Evolutionary conservation across 2,113 vertebrate species (phyloP).

Genomic region (Asarcornis scutulata): DNA sequence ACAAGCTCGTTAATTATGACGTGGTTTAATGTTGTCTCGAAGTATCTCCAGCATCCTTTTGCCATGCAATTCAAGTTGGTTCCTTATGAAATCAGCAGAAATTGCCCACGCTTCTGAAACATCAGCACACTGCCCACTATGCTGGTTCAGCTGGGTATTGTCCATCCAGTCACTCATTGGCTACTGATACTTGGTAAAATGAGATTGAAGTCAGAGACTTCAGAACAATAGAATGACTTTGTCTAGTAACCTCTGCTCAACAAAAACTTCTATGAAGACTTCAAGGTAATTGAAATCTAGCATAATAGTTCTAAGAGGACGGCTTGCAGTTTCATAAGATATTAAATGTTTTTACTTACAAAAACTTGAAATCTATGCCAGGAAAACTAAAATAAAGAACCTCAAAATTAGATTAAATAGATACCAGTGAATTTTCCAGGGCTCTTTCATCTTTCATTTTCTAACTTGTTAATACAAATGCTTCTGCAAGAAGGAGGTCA

Average conservation of each 20-base stretch:
- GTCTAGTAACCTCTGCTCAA: neutral
- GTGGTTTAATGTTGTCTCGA: neutral
- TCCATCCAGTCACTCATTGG: neutral
- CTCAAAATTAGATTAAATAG: conserved; percentile 34
- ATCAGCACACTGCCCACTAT: neutral
- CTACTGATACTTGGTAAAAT: neutral
- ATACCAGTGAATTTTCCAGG: conserved; percentile 15
- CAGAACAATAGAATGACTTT: neutral
- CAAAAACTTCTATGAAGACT: neutral
- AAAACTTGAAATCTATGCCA: neutral
- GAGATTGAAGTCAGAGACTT: neutral
- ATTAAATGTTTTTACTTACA: neutral
- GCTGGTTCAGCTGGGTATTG: neutral
- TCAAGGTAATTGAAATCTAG: neutral
- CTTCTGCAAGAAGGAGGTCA: neutral
- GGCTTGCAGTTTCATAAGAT: neutral
- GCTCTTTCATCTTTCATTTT: neutral
- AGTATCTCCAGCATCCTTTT: neutral
- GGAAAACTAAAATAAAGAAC: conserved; percentile 18
- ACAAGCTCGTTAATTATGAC: neutral
- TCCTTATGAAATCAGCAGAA: neutral
- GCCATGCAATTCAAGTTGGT: neutral
- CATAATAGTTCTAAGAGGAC: neutral
- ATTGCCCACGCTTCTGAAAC: neutral
- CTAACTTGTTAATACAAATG: neutral